A percentile compares a stretch with the other conserved stretches of the same genome.
Evolutionary conservation across 35 echinoderm and acorn worm genomes (phyloP).

Genomic region (Amphiura filiformis): DNA sequence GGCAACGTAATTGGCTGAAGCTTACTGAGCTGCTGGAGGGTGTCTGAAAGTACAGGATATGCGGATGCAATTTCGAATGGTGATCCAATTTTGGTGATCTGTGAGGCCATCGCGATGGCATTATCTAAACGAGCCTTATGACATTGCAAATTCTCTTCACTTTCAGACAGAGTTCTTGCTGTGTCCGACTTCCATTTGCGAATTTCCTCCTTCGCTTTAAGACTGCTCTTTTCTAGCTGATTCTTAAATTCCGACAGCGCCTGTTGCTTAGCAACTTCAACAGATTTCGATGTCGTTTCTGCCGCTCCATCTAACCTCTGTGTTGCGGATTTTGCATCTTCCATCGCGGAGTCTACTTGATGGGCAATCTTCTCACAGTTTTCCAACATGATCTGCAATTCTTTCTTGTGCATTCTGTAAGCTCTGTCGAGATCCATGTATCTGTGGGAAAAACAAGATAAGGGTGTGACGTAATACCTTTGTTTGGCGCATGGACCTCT

Average conservation of each 20-base stretch:
- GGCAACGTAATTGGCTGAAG: neutral
- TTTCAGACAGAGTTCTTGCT: neutral
- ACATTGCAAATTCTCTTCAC: neutral
- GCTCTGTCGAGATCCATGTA: neutral
- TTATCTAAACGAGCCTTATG: neutral
- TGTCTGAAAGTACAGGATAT: neutral
- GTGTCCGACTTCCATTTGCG: neutral
- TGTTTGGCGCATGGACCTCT: no score
- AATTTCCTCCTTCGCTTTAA: neutral
- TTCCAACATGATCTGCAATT: neutral
- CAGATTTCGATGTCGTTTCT: neutral
- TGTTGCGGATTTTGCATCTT: neutral
- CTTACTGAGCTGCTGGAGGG: neutral
- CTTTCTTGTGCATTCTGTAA: neutral
- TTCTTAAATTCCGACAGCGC: neutral
- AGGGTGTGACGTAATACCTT: no score
- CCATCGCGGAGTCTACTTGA: neutral
- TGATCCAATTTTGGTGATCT: neutral
- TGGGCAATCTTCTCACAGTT: neutral
- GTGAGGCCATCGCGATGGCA: neutral
- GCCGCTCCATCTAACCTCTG: neutral
- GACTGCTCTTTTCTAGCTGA: neutral
- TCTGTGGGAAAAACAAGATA: no score
- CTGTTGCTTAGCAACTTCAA: neutral
- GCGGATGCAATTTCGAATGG: neutral